Evolutionary conservation across 2,888 invertebrate species (phyloP).

Genomic region (Epirrhoe tristata): DNA sequence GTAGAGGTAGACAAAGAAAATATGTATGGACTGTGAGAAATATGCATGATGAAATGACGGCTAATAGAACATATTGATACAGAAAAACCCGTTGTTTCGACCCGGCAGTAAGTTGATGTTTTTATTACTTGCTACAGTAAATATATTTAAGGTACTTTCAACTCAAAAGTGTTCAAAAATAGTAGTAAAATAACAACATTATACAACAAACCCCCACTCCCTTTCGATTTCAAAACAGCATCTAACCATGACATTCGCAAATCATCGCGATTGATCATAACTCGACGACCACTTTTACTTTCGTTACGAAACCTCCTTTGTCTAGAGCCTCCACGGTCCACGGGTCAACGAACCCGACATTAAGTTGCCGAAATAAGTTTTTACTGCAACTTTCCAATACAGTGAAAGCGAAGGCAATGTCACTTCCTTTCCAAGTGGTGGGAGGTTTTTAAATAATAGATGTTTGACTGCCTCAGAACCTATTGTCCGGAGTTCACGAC

Average conservation of each 20-base stretch:
- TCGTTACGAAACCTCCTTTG: constrained; percentile 78
- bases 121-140: neutral
- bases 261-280: constrained; percentile 78
- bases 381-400: constrained; percentile 85
- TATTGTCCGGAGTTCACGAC: constrained; percentile 63
- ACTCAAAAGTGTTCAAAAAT: neutral
- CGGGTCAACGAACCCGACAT: constrained; percentile 79
- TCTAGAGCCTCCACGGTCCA: constrained; percentile 72
- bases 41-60: too few species aligned
- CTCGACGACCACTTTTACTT: constrained; percentile 75
- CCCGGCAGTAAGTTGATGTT: neutral
- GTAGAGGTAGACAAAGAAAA: too few species aligned
- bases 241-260: constrained; percentile 83
- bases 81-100: too few species aligned
- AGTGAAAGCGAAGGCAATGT: constrained; percentile 85
- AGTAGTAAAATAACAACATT: neutral
- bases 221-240: constrained; percentile 52
- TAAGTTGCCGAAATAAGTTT: constrained; percentile 83
- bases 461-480: constrained; percentile 57
- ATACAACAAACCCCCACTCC: neutral
- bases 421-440: constrained; percentile 82
- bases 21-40: too few species aligned
- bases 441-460: constrained; percentile 75
- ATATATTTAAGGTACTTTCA: neutral
- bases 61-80: too few species aligned